A percentile compares a stretch with the other conserved stretches of the same genome.
Evolutionary conservation across 2,888 invertebrate genomes (phyloP).

Genomic region (Adelphocoris suturalis): DNA sequence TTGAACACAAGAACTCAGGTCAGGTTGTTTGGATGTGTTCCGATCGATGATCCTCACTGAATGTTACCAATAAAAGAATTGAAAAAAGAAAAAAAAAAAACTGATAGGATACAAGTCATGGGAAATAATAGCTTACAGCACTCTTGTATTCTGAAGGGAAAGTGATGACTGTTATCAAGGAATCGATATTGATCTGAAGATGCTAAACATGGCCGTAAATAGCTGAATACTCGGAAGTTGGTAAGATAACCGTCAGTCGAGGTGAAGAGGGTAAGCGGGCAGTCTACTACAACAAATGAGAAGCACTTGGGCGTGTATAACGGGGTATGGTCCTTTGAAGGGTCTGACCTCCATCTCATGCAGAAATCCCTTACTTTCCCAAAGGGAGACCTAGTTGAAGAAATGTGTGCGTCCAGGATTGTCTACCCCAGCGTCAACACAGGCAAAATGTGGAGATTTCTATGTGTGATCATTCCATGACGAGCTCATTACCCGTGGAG

Average conservation of each 20-base stretch:
- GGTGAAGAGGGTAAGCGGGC: constrained; percentile 16
- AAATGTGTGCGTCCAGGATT: background rate
- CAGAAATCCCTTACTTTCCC: background rate
- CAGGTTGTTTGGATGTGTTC: too few species aligned
- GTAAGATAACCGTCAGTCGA: background rate
- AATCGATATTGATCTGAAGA: background rate
- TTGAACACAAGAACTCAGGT: too few species aligned
- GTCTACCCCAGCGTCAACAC: too few species aligned
- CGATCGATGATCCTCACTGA: too few species aligned
- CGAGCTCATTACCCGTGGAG: too few species aligned
- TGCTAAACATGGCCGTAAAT: background rate
- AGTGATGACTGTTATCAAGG: background rate
- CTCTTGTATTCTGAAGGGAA: background rate
- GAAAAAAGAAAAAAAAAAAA: too few species aligned
- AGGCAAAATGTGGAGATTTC: too few species aligned
- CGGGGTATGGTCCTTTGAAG: background rate
- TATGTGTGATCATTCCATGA: too few species aligned
- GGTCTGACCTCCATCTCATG: constrained; percentile 13
- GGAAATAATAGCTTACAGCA: too few species aligned
- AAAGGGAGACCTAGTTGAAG: background rate
- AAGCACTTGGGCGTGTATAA: constrained; percentile 6
- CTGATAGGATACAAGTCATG: too few species aligned
- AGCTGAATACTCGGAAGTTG: background rate
- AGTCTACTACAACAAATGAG: constrained; percentile 21
- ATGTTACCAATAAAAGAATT: too few species aligned